Conservation (phyloP, 2,888 invertebrate genomes). For the Cephus runcator region DNA sequence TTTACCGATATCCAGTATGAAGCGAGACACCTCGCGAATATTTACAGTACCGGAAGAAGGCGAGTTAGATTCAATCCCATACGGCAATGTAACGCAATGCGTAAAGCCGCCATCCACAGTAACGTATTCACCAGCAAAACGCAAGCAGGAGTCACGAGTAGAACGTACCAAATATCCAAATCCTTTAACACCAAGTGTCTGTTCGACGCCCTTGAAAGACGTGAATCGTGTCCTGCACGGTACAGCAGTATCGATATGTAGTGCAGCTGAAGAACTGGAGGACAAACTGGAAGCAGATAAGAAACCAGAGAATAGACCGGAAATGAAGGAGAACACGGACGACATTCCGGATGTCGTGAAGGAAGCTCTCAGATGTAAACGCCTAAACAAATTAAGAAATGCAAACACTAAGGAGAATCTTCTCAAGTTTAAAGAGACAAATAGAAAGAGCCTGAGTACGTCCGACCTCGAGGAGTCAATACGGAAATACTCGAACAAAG, state of each 20-base stretch:
- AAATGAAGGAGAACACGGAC: slow-evolving; percentile 37
- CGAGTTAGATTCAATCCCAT: slow-evolving; percentile 46
- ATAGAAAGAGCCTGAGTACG: slow-evolving; percentile 68
- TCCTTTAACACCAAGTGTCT: slow-evolving; percentile 79
- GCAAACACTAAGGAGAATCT: slow-evolving; percentile 35
- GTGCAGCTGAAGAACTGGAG: slow-evolving; percentile 67
- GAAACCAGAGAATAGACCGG: slow-evolving; percentile 19
- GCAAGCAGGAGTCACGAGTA: slow-evolving; percentile 43
- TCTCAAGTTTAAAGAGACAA: slow-evolving; percentile 42
- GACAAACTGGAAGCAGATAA: slow-evolving; percentile 25
- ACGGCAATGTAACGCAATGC: slow-evolving; percentile 10
- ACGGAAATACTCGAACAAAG: slow-evolving; percentile 69
- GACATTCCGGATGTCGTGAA: slow-evolving; percentile 65
- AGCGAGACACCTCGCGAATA: slow-evolving; percentile 81
- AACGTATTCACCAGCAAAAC: slow-evolving; percentile 45
- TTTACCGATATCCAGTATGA: slow-evolving; percentile 72
- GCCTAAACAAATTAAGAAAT: slow-evolving; percentile 58
- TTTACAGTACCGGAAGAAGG: slow-evolving; percentile 87
- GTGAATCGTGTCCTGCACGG: slow-evolving; percentile 77
- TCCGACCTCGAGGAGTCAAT: slow-evolving; percentile 74
- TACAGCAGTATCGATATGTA: slow-evolving; percentile 80
- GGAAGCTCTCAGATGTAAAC: slow-evolving; percentile 62
- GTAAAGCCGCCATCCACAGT: slow-evolving; percentile 28
- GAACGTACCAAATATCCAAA: slow-evolving; percentile 59
- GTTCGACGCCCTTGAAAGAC: slow-evolving; percentile 83